Percentiles rank a stretch among this genome's conserved stretches.
These are phyloP conservation scores for Drosophila cognata DNA, from an alignment of 2,888 invertebrate genomes.

Conservation along the genomic window DNA sequence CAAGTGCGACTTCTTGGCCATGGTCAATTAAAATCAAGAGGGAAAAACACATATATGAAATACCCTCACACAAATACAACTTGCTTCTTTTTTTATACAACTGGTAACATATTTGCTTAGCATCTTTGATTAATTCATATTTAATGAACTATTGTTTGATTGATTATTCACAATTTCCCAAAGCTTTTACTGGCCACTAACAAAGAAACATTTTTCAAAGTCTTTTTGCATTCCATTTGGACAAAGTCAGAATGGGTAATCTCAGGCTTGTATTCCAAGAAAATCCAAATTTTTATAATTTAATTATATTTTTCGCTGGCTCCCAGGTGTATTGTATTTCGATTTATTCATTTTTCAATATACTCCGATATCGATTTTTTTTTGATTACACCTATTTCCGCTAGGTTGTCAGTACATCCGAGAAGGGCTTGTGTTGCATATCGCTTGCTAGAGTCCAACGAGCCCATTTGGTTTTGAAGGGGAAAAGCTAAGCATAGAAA, in stretches of 20 bases:
- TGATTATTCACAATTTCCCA: neutral
- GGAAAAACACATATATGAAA: conserved; percentile 21
- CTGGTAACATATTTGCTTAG: neutral
- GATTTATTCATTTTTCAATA: neutral
- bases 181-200: neutral
- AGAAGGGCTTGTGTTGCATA: neutral
- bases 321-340: neutral
- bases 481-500: conserved; percentile 24
- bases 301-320: neutral
- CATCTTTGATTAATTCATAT: neutral
- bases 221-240: neutral
- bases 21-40: conserved; percentile 74
- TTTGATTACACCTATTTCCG: neutral
- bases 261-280: neutral
- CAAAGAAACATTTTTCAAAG: neutral
- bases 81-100: neutral
- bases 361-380: neutral
- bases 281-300: neutral
- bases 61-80: conserved; percentile 1
- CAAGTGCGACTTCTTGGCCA: conserved; percentile 80
- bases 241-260: neutral
- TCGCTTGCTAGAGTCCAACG: neutral
- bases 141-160: neutral
- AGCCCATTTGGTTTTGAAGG: neutral
- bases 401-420: neutral